phyloP scores from a whole-genome alignment of 2,888 invertebrate species.

The Prosopocoilus inquinatus region DNA sequence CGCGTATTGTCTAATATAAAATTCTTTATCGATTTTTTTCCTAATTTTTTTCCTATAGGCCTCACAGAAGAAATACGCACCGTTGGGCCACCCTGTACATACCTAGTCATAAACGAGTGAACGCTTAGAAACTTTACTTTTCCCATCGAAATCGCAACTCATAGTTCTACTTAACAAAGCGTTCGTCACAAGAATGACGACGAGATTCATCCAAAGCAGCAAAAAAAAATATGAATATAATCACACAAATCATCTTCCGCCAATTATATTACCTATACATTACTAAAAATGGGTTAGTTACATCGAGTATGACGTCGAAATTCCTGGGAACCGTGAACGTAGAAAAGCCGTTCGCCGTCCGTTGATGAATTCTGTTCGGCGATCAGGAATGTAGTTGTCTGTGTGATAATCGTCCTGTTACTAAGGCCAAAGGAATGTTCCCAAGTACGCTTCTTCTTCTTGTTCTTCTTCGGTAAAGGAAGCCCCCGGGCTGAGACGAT shows the following conservation, averaged over 20 bases:
- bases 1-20: too few relatives aligned
- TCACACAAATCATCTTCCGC: background rate
- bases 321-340: constrained; percentile 7
- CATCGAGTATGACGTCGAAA: constrained; percentile 6
- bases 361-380: constrained; percentile 23
- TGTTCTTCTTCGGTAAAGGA: background rate
- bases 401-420: constrained; percentile 25
- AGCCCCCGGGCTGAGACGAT: constrained; percentile 7
- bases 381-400: constrained; percentile 27
- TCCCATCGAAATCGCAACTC: too few relatives aligned
- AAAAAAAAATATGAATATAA: too few relatives aligned
- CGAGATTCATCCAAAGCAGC: too few relatives aligned
- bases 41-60: too few relatives aligned
- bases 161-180: too few relatives aligned
- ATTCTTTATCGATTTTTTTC: too few relatives aligned
- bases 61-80: too few relatives aligned
- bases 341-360: constrained; percentile 7
- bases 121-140: too few relatives aligned
- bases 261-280: constrained; percentile 2
- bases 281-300: constrained; percentile 11
- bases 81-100: too few relatives aligned
- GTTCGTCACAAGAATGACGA: too few relatives aligned
- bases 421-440: constrained; percentile 15
- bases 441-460: constrained; percentile 11
- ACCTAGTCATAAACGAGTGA: too few relatives aligned